A percentile compares a stretch with the other conserved stretches of the same genome.
phyloP scores from a whole-genome alignment of 1,140 invertebrate species.

The Steinernema khuongi region DNA sequence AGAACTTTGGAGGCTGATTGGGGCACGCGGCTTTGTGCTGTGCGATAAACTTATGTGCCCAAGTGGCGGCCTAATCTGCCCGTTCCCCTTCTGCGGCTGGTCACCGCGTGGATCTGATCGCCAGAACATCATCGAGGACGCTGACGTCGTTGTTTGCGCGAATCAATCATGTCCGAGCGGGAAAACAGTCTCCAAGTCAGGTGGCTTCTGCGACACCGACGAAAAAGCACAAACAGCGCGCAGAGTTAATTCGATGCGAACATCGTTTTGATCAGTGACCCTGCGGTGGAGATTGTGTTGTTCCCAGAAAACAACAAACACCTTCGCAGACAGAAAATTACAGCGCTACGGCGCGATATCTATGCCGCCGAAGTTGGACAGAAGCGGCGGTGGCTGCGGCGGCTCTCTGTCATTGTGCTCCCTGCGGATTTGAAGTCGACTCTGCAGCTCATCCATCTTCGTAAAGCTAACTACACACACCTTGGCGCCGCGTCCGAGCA shows the following conservation, averaged over 20 bases:
- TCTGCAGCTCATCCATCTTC: background rate
- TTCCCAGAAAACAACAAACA: conserved; percentile 12
- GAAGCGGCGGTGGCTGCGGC: background rate
- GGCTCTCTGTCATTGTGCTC: background rate
- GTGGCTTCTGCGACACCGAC: conserved; percentile 16
- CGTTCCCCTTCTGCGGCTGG: background rate
- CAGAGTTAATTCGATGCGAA: background rate
- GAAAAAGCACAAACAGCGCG: conserved; percentile 4
- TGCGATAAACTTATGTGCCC: background rate
- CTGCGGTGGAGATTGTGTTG: background rate
- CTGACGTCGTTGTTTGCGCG: background rate
- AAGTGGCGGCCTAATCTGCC: background rate
- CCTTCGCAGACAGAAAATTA: background rate
- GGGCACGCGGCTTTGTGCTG: no score
- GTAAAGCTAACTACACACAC: background rate
- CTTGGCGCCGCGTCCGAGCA: background rate
- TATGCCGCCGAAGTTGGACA: background rate
- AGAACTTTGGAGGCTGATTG: no score
- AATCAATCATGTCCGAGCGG: background rate
- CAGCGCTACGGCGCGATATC: background rate
- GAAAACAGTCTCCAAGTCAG: conserved; percentile 8
- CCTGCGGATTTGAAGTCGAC: background rate
- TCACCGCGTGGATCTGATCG: background rate
- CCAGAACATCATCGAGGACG: background rate
- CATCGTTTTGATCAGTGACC: conserved; percentile 6